Evolutionary conservation across 2,113 vertebrate species (phyloP), one percentile per base, ranked within the genome.

Genomic region (Ceyx margarethae): DNA sequence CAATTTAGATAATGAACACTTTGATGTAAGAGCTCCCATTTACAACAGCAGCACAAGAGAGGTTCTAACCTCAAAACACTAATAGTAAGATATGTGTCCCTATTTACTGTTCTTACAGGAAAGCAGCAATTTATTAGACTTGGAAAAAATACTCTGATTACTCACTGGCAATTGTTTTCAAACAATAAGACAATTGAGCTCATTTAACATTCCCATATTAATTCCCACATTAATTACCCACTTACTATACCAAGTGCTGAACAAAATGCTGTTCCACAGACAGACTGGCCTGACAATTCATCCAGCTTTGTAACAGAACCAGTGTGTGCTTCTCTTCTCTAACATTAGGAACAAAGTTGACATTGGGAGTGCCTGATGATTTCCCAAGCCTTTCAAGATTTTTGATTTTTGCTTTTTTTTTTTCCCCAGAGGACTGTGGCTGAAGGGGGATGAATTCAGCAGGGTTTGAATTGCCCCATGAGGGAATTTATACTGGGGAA

Each of bases 401-500:
- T 75, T 43, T 21, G 5, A 2, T 22, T 13, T 28, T 28, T 10
- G 6, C 15, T 26, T 37, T 33, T 10, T 3, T 11, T 31, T 29
- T 14, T 31, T 2, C 3, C 21, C 26, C 46, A 15, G 31, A 83
- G 37, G 48, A 71, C 43, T 75, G 29, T 86, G 77, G 67, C 67
- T 72, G 56, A 74, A 15, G 22, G 16, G 8, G 19, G 8, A 51
- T 69, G 46, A 91, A 93, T 93, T 81, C 65, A 84, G 61, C 5
- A 9, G 56, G 53, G 40, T 46, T 25, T 81, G 91, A 57, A 90
- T 15, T 74, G 69, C 43, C 86, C 53, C 73, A 29, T 31, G 60
- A 67, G 83, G 53, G 87, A 92, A 79, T 84, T 86, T 78, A 75
- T 78, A 53, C 21, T 45, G 91, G 81, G 61, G 69, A 93, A 87